Percentiles rank a stretch among this genome's conserved stretches.
Conservation (phyloP, 2,888 invertebrate species). For the Thysanoteuthis rhombus region DNA sequence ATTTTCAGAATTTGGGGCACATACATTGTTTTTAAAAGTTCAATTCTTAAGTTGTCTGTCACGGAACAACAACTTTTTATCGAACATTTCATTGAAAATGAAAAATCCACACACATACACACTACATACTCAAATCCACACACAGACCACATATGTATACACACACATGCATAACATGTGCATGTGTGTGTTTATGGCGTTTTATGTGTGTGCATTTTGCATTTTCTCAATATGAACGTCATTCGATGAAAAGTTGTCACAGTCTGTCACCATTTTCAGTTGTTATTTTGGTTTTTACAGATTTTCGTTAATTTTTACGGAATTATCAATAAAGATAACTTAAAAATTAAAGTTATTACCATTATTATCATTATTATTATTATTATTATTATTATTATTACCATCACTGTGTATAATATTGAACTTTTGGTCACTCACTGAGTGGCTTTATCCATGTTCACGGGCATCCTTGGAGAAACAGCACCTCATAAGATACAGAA, state of each 20-base stretch:
- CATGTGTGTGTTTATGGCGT: no score
- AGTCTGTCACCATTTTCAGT: background rate
- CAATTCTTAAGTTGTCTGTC: background rate
- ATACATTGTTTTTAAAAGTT: background rate
- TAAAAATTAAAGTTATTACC: background rate
- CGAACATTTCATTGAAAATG: no score
- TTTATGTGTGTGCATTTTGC: no score
- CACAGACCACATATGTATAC: no score
- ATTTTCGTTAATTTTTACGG: background rate
- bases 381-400: background rate
- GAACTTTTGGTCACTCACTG: background rate
- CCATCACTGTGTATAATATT: conserved; percentile 12
- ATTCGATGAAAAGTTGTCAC: no score
- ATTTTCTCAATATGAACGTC: no score
- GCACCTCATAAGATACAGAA: background rate
- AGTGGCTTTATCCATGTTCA: background rate
- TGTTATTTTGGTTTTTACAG: background rate
- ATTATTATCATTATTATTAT: background rate
- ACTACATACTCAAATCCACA: no score
- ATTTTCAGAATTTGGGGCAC: background rate
- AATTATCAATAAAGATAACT: background rate
- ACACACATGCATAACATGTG: no score
- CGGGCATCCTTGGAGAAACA: background rate
- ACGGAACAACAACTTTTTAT: no score
- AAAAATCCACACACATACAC: no score